These are phyloP conservation scores for Ditylenchus weischeri DNA, from an alignment of 2,888 invertebrate species.

Conservation along the genomic window DNA sequence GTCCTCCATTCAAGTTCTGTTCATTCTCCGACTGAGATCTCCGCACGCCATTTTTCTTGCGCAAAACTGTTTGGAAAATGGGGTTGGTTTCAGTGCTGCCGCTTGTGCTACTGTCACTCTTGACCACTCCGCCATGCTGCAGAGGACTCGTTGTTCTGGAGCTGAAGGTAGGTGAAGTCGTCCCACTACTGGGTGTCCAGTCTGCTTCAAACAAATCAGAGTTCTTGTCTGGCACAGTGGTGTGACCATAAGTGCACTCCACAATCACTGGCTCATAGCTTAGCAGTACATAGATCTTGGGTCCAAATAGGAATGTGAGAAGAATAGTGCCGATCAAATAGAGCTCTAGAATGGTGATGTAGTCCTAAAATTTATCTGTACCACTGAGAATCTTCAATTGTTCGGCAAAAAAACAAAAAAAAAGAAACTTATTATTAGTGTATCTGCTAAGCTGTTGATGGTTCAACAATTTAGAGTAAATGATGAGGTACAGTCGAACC, in stretches of 20 bases:
- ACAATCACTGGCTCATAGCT: conserved; percentile 57
- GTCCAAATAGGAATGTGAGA: conserved; percentile 56
- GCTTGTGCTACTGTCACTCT: background rate
- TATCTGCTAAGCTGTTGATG: too few species aligned
- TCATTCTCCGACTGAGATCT: conserved; percentile 11
- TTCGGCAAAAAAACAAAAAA: too few species aligned
- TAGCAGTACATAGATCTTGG: conserved; percentile 57
- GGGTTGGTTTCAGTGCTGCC: background rate
- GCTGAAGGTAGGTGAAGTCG: background rate
- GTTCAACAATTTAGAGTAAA: too few species aligned
- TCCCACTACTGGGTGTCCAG: background rate
- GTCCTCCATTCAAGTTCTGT: background rate
- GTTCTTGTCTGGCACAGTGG: too few species aligned
- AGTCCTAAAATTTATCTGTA: conserved; percentile 26
- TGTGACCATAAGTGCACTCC: conserved; percentile 31
- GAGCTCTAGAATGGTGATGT: conserved; percentile 47
- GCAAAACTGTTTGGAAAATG: conserved; percentile 11
- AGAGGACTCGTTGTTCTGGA: conserved; percentile 1
- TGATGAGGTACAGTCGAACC: too few species aligned
- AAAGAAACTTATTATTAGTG: too few species aligned
- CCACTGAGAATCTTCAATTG: too few species aligned
- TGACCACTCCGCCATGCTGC: too few species aligned
- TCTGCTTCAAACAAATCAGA: conserved; percentile 17
- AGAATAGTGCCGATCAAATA: conserved; percentile 50
- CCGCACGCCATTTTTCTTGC: conserved; percentile 2